Base-by-base conservation (phyloP, 2,888 invertebrate species). In the Scaptomyza cyrtandrae region DNA sequence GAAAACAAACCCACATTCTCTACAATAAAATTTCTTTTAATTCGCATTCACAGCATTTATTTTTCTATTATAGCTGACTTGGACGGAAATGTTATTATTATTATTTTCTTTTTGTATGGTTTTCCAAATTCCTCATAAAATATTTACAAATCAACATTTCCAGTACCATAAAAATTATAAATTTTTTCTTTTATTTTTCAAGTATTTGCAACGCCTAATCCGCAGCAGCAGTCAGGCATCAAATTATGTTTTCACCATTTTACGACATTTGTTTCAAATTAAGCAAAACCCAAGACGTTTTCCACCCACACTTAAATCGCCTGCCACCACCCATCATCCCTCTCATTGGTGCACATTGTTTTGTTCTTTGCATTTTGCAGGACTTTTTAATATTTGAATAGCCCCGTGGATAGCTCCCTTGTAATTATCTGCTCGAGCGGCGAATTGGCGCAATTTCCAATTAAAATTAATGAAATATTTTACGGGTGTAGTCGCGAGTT, bases 401-500 rank as follows among this genome's bases (percentile, higher is more conserved):
- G 78, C 45, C 43, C 27, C 46, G 65, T 48, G 63, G 46, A 53
- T 52, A 68, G 65, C 66, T 73, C 71, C 68, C 72, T 65, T 75
- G 83, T 90, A 90, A 90, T 90, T 90, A 90, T 90, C 86, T 89
- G 73, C 78, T 85, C 77, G 77, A 87, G 65, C 75, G 75, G 55
- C 73, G 67, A 77, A 86, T 88, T 68, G 70, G 80, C 78, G 80
- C 82, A 85, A 84, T 91, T 90, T 91, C 90, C 90, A 91, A 91
- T 90, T 91, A 91, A 91, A 90, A 91, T 90, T 91, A 90, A 91
- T 91, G 91, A 90, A 90, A 91, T 90, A 90, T 90, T 88, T 81
- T 75, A 83, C 64, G 66, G 64, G 54, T 62, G 29, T 53, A 43
- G 14, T 16, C 24, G 69, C 53, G 14, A 41, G 39, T 31, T 49